Evolutionary conservation across 1,140 invertebrate species (phyloP), one percentile per base, ranked within the genome.

Genomic region (Lineus longissimus): DNA sequence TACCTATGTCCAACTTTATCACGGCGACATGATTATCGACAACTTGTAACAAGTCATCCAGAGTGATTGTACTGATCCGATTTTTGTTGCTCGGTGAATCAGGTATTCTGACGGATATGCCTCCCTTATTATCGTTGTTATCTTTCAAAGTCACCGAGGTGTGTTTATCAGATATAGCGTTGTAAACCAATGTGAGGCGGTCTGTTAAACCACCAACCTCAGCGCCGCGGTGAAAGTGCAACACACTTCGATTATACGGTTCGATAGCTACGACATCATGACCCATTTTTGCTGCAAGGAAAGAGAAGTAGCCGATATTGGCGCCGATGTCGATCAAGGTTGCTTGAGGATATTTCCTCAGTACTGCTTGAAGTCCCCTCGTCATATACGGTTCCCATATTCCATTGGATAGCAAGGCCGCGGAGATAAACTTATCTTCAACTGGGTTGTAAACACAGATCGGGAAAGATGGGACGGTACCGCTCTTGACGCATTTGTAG

Each of bases 311-410:
- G 13, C 77, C 77, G 23, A 79, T 71, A 59, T 79, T 76, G 13
- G 76, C 73, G 0, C 77, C 77, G 17, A 79, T 57, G 59, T 79
- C 77, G 19, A 79, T 67, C 1, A 79, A 61, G 6, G 62, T 65
- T 29, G 70, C 66, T 22, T 63, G 59, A 0, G 68, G 68, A 60
- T 68, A 61, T 33, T 47, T 55, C 0, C 19, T 51, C 23, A 78
- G 56, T 11, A 67, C 68, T 22, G 62, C 47, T 29, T 70, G 66
- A 43, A 69, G 71, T 23, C 69, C 61, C 27, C 58, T 59, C 13
- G 71, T 73, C 27, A 76, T 70, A 25, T 73, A 61, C 27, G 75
- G 74, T 56, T 78, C 76, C 76, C 76, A 78, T 6, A 75, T 17
- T 1, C 76, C 75, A 47, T 54, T 63, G 2, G 65, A 60, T 30